These are phyloP conservation scores for Drosophila ambigua DNA, from an alignment of 1,140 invertebrate species.

Conservation along the genomic window DNA sequence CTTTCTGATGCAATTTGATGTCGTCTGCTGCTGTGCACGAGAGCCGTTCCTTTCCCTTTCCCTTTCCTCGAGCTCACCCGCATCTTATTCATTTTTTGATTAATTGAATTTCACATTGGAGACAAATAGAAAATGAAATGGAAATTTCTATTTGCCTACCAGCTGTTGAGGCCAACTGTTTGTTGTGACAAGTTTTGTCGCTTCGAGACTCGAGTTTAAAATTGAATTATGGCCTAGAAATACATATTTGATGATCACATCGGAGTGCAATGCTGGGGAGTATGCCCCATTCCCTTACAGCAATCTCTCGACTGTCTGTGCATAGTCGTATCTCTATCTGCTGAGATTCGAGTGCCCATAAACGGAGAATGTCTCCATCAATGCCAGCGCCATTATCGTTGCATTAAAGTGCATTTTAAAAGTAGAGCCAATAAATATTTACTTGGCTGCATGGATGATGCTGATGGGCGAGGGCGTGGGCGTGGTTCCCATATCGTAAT, in stretches of 20 bases:
- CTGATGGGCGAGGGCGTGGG: constrained; percentile 14
- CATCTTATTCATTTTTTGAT: constrained; percentile 63
- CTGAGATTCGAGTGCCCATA: constrained; percentile 12
- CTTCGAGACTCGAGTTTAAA: constrained; percentile 40
- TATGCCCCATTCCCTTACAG: too few species aligned
- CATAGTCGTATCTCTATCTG: background rate
- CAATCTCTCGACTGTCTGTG: too few species aligned
- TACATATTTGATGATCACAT: constrained; percentile 44
- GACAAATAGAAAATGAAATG: constrained; percentile 74
- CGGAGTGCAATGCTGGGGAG: background rate
- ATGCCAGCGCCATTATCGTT: constrained; percentile 25
- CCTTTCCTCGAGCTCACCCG: background rate
- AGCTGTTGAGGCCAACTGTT: constrained; percentile 49
- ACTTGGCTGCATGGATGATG: constrained; percentile 34
- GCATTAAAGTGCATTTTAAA: constrained; percentile 77
- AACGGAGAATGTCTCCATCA: constrained; percentile 34
- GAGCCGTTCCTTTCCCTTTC: constrained; percentile 5
- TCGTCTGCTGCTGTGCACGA: constrained; percentile 50
- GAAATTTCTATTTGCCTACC: constrained; percentile 50
- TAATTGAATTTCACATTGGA: constrained; percentile 71
- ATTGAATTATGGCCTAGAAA: constrained; percentile 67
- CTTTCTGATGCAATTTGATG: constrained; percentile 76
- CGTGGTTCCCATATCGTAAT: constrained; percentile 73
- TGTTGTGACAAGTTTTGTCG: constrained; percentile 67
- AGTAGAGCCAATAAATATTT: constrained; percentile 76